Evolutionary conservation across 2,113 vertebrate genomes (phyloP), one percentile per base, ranked within the genome.

Genomic region (Pteruthius melanotis): DNA sequence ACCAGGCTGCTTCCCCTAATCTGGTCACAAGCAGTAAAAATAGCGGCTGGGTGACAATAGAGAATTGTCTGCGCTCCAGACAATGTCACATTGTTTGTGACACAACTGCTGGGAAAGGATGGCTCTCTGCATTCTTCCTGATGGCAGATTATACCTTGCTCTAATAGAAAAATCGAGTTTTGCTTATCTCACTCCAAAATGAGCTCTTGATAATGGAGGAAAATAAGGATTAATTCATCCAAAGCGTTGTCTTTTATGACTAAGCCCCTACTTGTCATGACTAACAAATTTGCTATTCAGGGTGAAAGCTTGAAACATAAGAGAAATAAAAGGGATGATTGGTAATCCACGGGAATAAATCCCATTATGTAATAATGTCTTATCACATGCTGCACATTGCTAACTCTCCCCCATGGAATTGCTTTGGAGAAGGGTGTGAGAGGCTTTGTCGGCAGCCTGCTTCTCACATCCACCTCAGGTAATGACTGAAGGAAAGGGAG

Each of bases 281-380:
- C 79, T 90, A 88, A 90, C 3, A 4, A 93, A 83, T 92, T 63
- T 70, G 70, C 82, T 91, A 59, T 97, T 93, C 90, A 90, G 82
- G 75, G 70, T 20, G 68, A 85, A 69, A 83, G 87, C 89, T 84
- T 52, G 86, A 94, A 92, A 93, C 69, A 45, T 8, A 74, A 77
- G 70, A 92, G 75, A 76, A 94, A 81, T 35, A 61, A 93, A 89
- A 95, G 77, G 65, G 80, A 82, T 68, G 68, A 88, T 78, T 83
- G 92, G 60, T 95, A 95, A 94, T 92, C 92, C 88, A 79, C 0
- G 5, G 87, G 74, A 92, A 94, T 92, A 93, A 95, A 92, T 95
- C 94, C 20, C 86, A 83, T 92, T 85, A 85, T 80, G 15, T 79
- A 90, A 94, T 69, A 87, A 85, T 13, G 59, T 33, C 26, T 93